phyloP scores from a whole-genome alignment of 2,797 vertebrate genomes.

The Tadarida brasiliensis region DNA sequence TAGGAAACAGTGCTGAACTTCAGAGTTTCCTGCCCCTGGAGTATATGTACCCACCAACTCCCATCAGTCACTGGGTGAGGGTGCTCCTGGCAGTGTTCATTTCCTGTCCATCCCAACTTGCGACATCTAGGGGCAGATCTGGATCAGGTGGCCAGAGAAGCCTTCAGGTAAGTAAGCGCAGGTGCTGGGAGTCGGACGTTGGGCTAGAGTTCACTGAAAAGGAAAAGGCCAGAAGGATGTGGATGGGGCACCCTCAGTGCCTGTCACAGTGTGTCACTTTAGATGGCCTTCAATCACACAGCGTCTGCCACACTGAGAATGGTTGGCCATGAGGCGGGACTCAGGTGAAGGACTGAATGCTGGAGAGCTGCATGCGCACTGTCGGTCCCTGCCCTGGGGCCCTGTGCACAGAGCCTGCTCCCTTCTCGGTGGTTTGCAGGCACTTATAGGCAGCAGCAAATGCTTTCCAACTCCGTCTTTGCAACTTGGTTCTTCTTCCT shows the following conservation, averaged over 20 bases:
- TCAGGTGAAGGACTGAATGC: not conserved
- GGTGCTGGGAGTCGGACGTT: not conserved
- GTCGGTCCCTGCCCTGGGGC: accelerated
- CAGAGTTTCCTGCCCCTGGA: not conserved
- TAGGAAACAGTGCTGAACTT: not conserved
- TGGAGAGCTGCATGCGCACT: not conserved
- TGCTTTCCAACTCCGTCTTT: not conserved
- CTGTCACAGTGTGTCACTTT: not conserved
- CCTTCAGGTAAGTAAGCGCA: not conserved
- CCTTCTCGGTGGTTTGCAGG: not conserved
- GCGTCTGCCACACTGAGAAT: accelerated
- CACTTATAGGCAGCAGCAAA: not conserved
- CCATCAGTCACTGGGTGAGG: too few relatives aligned
- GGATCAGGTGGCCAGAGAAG: not conserved
- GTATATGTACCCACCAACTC: not conserved
- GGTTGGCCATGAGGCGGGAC: accelerated
- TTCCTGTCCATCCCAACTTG: not conserved
- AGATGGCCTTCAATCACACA: not conserved
- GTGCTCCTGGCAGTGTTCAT: not conserved
- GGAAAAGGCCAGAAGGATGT: accelerated
- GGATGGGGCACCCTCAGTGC: accelerated
- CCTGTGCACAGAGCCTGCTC: not conserved
- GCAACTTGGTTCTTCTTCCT: not conserved
- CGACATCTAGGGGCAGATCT: not conserved
- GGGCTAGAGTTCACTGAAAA: not conserved